Base-by-base conservation (phyloP, 2,888 invertebrate genomes). In the Orthonychiurus folsomi region DNA sequence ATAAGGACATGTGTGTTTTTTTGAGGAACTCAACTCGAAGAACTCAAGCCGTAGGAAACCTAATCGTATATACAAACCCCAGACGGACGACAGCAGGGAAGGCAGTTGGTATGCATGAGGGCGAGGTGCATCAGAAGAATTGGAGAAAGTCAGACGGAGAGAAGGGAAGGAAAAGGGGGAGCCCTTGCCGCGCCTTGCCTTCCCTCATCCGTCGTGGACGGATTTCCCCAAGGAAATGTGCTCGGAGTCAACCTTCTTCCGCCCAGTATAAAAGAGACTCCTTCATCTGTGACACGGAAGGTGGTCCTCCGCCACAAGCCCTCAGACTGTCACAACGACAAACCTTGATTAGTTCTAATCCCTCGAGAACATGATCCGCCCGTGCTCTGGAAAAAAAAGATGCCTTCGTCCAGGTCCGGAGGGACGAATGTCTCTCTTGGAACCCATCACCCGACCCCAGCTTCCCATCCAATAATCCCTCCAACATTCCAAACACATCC, bases 341-440 rank as follows among this genome's bases (percentile, higher is more conserved):
- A 72, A 69, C 69, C 72, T 71, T 73, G 73, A 73, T 73, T 73
- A 73, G 69, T 73, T 73, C 64, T 61, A 67, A 66, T 73, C 73
- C 73, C 71, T 23, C 5, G 73, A 66, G 71, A 70, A 59, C 61
- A 57, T 59, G 67, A 67, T 66, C 67, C 67, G 68, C 59, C 66
- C 70, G 68, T 71, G 73, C 70, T 69, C 66, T 68, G 71, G 73
- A 70, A 71, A 68, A 52, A 52, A 69, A 70, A 71, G 69, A 70
- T 72, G 70, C 69, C 67, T 67, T 66, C 67, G 68, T 21, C 12
- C 9, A 37, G 37, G 37, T 37, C 37, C 5, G 9, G 5, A 37
- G 37, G 37, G 52, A 52, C 52, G 52, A 52, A 52, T 52, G 20
- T 23, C 52, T 52, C 52, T 52, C 21, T 52, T 20, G 52, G 52